Percentiles rank a stretch among this genome's conserved stretches.
Evolutionary conservation across 2,888 invertebrate genomes (phyloP).

Genomic region (Vesta saturnalis): DNA sequence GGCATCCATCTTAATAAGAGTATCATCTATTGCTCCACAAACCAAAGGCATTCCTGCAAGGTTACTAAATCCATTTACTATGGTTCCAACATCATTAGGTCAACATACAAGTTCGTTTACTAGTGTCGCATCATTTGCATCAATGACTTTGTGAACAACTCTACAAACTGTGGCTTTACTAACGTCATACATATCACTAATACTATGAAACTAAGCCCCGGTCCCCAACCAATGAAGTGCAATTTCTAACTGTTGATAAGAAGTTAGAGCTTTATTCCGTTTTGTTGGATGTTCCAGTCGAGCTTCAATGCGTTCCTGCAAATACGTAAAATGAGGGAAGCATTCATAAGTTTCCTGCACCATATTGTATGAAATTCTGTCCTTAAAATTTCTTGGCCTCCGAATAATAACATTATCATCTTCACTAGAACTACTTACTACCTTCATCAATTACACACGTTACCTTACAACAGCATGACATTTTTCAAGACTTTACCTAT

Average conservation of each 20-base stretch:
- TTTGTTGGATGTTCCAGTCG: background rate
- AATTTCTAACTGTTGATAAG: constrained; percentile 18
- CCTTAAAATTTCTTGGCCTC: too few relatives aligned
- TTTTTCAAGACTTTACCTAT: too few relatives aligned
- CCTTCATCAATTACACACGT: too few relatives aligned
- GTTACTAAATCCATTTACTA: background rate
- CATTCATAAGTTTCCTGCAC: constrained; percentile 18
- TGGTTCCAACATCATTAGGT: background rate
- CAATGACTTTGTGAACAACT: too few relatives aligned
- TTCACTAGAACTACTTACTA: too few relatives aligned
- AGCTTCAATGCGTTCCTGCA: constrained; percentile 13
- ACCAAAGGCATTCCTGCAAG: background rate
- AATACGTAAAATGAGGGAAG: constrained; percentile 3
- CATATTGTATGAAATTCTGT: constrained; percentile 17
- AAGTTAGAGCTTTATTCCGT: constrained; percentile 15
- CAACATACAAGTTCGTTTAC: too few relatives aligned
- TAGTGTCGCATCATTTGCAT: too few relatives aligned
- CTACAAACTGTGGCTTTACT: too few relatives aligned
- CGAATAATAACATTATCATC: too few relatives aligned
- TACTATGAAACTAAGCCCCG: background rate
- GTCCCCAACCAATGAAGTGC: constrained; percentile 18
- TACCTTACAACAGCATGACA: too few relatives aligned
- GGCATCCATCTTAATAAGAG: background rate
- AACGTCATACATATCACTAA: too few relatives aligned
- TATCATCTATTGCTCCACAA: background rate